These are phyloP conservation scores for Porites lutea DNA, from an alignment of 64 coral and sea anemone genomes.

Conservation along the genomic window DNA sequence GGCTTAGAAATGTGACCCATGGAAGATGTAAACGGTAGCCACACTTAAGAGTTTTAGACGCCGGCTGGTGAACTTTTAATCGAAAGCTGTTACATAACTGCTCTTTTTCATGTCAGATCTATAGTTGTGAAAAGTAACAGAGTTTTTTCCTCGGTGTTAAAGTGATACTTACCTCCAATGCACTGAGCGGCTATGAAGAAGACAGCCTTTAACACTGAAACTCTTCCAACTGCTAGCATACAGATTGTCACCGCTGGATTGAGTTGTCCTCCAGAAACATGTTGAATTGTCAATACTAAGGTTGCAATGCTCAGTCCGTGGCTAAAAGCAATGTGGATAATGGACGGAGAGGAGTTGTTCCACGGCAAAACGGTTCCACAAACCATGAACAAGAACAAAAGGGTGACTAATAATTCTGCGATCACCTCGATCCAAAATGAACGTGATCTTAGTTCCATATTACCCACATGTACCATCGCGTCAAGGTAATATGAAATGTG, in stretches of 20 bases:
- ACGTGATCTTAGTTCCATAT: slow-evolving; percentile 8
- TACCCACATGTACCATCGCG: background rate
- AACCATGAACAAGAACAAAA: slow-evolving; percentile 56
- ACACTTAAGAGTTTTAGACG: too few species aligned
- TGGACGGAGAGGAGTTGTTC: slow-evolving; percentile 6
- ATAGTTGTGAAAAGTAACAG: background rate
- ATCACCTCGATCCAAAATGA: slow-evolving; percentile 55
- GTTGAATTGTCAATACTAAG: slow-evolving; percentile 26
- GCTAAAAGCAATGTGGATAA: slow-evolving; percentile 71
- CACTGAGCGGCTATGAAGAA: slow-evolving; percentile 50
- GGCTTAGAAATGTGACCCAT: too few species aligned
- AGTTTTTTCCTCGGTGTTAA: background rate
- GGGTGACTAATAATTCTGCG: slow-evolving; percentile 48
- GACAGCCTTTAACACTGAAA: slow-evolving; percentile 46
- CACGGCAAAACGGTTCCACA: slow-evolving; percentile 44
- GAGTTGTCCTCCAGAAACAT: slow-evolving; percentile 73
- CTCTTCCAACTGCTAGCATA: slow-evolving; percentile 60
- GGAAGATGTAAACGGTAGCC: too few species aligned
- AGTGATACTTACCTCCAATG: slow-evolving; percentile 58
- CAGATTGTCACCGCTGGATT: slow-evolving; percentile 75
- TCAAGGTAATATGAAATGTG: background rate
- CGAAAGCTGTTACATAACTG: too few species aligned
- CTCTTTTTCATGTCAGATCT: too few species aligned
- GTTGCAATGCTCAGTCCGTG: slow-evolving; percentile 50
- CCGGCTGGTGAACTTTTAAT: too few species aligned